These are phyloP conservation scores for Morone saxatilis DNA, from an alignment of 2,113 vertebrate genomes.

Conservation along the genomic window DNA sequence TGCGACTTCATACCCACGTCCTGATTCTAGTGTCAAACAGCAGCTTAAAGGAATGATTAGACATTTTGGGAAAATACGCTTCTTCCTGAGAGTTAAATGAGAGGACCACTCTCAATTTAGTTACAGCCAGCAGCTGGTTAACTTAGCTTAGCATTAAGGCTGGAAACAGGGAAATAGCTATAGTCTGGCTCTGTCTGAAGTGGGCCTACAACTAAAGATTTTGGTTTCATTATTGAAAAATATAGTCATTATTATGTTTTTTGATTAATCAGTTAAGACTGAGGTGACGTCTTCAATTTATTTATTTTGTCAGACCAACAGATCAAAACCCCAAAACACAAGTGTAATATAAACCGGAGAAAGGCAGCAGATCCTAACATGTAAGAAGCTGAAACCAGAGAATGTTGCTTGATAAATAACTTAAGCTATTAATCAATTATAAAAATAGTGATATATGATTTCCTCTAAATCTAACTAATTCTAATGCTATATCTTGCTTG, in stretches of 20 bases:
- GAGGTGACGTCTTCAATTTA: background rate
- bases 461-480: background rate
- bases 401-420: background rate
- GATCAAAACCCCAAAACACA: background rate
- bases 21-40: background rate
- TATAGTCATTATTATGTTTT: background rate
- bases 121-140: background rate
- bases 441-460: background rate
- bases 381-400: background rate
- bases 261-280: background rate
- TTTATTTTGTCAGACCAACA: background rate
- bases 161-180: background rate
- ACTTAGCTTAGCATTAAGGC: background rate
- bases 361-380: too few species aligned
- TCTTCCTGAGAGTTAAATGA: background rate
- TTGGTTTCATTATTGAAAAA: background rate
- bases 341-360: background rate
- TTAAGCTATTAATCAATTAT: background rate
- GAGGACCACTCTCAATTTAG: background rate
- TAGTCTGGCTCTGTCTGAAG: background rate
- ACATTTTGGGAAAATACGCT: background rate
- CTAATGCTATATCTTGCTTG: background rate
- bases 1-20: constrained; percentile 7
- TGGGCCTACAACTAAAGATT: background rate
- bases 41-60: background rate